Percentiles rank a stretch among this genome's conserved stretches.
phyloP scores from a whole-genome alignment of 2,888 invertebrate genomes.

The Cyclophora albipunctata region DNA sequence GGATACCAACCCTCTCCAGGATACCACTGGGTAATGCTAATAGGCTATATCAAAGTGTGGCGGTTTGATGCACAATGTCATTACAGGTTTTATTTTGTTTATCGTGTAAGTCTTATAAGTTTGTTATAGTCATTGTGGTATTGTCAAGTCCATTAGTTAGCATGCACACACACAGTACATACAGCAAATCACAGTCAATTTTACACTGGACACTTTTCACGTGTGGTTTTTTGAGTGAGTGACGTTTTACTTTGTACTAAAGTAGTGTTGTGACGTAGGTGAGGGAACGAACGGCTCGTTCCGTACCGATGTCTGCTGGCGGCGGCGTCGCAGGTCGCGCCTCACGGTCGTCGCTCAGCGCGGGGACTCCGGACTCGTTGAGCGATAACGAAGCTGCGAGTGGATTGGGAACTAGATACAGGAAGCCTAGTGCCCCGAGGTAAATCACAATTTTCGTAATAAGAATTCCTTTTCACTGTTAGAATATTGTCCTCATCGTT shows the following conservation, averaged over 20 bases:
- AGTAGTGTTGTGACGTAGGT: constrained; percentile 75
- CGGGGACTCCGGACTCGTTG: constrained; percentile 91
- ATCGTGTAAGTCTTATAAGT: constrained; percentile 38
- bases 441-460: constrained; percentile 15
- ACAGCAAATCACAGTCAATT: not conserved
- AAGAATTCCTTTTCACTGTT: too few relatives aligned
- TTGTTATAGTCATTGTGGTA: constrained; percentile 32
- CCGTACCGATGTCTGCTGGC: constrained; percentile 88
- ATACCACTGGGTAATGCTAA: constrained; percentile 83
- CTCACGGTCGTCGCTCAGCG: constrained; percentile 86
- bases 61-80: constrained; percentile 38
- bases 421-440: constrained; percentile 79
- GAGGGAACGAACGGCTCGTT: constrained; percentile 92
- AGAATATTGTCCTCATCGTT: too few relatives aligned
- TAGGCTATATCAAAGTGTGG: constrained; percentile 57
- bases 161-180: constrained; percentile 35
- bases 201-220: not conserved
- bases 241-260: too few relatives aligned
- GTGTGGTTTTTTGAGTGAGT: constrained; percentile 6
- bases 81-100: constrained; percentile 36
- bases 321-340: constrained; percentile 74
- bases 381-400: constrained; percentile 90
- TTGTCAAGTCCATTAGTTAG: constrained; percentile 44
- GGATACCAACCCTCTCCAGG: constrained; percentile 83
- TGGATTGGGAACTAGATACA: constrained; percentile 79